Evolutionary conservation across 2,888 invertebrate genomes (phyloP), one percentile per base, ranked within the genome.

Genomic region (Ophonus ardosiacus): DNA sequence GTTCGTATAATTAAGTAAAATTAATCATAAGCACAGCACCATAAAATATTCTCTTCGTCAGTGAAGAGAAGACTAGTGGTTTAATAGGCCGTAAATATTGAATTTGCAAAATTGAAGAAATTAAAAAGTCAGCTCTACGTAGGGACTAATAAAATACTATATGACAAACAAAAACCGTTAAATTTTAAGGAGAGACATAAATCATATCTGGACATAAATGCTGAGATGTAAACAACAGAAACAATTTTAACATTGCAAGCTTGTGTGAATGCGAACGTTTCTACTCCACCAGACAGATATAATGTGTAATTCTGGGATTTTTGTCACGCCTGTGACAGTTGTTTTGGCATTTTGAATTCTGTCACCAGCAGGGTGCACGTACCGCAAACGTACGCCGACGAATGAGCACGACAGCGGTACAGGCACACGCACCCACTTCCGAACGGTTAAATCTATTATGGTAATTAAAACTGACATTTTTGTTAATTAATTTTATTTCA

Each of bases 391-490:
- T 59, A 57, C 21, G 68, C 68, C 21, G 68, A 51, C 56, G 24
- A 65, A 71, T 43, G 68, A 21, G 24, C 17, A 68, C 71, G 24
- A 21, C n/a, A n/a, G n/a, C n/a, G n/a, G n/a, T 17, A 74, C 57
- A 5, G 59, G 43, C 59, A 15, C 68, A 81, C 83, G 63, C 61
- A 63, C 84, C 40, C 82, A 71, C 31, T 80, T 38, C 80, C 80
- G 65, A 71, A 57, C 84, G 78, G 78, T 78, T 78, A 84, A 76
- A 84, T 84, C 84, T 78, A 84, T 84, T 84, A 84, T 51, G 24
- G 78, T 84, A 84, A 84, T 84, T 84, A 84, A 84, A 84, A 84
- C 65, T 84, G 84, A 84, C 84, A 84, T 84, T 84, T 84, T 84
- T 84, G 84, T 84, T 84, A 84, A 84, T 84, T 84, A 84, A 84